Evolutionary conservation across 1,140 invertebrate genomes (phyloP).

Genomic region (Gryon sp.): DNA sequence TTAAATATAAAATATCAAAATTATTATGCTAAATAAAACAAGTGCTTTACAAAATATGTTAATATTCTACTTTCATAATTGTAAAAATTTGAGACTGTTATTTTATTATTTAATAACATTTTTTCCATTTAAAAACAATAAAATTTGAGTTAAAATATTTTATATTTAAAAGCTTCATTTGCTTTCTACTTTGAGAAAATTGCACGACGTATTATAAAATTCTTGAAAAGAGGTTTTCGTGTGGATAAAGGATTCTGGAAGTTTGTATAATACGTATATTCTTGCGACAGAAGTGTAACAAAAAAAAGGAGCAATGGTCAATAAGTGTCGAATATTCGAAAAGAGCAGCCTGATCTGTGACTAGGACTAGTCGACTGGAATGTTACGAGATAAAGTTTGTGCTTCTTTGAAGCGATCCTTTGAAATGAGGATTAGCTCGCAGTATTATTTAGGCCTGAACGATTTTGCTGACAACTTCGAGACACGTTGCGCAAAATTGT

Average conservation of each 20-base stretch:
- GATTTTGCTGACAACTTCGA: slow-evolving; percentile 30
- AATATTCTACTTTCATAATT: neutral
- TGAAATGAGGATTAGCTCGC: slow-evolving; percentile 59
- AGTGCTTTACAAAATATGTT: neutral
- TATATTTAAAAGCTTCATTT: no score
- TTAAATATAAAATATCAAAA: no score
- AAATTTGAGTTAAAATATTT: no score
- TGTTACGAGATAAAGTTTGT: slow-evolving; percentile 51
- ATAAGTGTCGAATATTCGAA: slow-evolving; percentile 30
- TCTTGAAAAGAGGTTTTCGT: slow-evolving; percentile 11
- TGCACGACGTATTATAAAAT: no score
- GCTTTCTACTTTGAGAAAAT: no score
- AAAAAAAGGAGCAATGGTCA: slow-evolving; percentile 63
- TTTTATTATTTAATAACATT: no score
- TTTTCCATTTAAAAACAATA: no score
- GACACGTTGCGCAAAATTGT: slow-evolving; percentile 38
- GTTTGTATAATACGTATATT: no score
- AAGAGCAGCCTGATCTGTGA: slow-evolving; percentile 45
- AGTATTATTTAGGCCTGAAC: slow-evolving; percentile 34
- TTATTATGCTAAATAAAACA: no score
- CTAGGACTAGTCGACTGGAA: slow-evolving; percentile 53
- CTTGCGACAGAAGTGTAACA: slow-evolving; percentile 27
- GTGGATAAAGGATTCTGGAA: no score
- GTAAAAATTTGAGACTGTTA: no score
- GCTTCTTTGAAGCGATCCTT: slow-evolving; percentile 46